These are phyloP conservation scores for Hirundo rustica DNA, from an alignment of 2,797 vertebrate species.

Conservation along the genomic window DNA sequence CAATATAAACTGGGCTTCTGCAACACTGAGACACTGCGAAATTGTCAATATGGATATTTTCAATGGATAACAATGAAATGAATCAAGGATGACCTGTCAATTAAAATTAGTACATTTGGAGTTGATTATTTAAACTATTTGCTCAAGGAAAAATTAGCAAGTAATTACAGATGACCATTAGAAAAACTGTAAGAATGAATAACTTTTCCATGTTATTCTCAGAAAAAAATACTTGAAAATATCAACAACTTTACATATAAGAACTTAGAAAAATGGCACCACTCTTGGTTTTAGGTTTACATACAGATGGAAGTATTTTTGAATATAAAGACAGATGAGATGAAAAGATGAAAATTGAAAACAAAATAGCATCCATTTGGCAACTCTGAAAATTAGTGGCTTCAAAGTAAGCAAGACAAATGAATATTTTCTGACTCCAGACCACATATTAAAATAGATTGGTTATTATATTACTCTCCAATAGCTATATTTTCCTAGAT, in stretches of 20 bases:
- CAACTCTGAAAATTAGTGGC: not conserved
- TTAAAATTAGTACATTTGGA: not conserved
- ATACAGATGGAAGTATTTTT: not conserved
- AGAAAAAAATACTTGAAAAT: not conserved
- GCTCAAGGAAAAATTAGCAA: not conserved
- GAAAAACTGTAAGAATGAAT: not conserved
- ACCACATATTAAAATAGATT: not conserved
- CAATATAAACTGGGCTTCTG: constrained; percentile 45
- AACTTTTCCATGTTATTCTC: not conserved
- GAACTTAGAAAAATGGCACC: not conserved
- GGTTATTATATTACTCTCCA: not conserved
- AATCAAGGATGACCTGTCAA: constrained; percentile 30
- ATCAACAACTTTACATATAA: not conserved
- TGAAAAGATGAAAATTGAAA: not conserved
- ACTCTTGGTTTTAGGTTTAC: not conserved
- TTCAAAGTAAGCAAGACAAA: not conserved
- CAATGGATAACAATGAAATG: constrained; percentile 45
- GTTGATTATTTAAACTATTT: not conserved
- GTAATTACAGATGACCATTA: not conserved
- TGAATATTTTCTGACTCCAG: not conserved
- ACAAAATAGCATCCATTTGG: not conserved
- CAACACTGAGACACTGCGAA: constrained; percentile 47
- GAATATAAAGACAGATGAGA: not conserved
- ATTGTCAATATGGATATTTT: constrained; percentile 36
- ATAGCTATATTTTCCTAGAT: not conserved